Evolutionary conservation across 2,113 vertebrate species (phyloP).

Genomic region (Ceyx cyanopectus): DNA sequence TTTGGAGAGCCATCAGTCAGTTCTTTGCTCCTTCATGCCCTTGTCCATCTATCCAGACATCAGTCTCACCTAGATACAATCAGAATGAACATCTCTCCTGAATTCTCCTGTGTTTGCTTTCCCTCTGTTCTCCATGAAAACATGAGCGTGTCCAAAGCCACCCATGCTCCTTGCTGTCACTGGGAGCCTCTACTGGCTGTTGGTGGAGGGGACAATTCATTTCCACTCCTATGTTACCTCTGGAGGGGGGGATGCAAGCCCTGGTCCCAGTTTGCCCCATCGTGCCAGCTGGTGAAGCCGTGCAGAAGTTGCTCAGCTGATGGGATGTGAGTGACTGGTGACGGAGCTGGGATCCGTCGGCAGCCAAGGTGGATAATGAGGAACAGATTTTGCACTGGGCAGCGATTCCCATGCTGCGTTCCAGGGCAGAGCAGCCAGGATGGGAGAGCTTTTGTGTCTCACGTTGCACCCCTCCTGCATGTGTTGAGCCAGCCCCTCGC

Average conservation of each 20-base stretch:
- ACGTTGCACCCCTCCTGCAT: background rate
- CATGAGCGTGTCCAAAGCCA: background rate
- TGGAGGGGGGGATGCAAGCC: background rate
- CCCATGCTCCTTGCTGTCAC: background rate
- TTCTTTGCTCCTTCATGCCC: background rate
- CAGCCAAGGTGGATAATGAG: slow-evolving; percentile 25
- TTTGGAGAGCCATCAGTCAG: background rate
- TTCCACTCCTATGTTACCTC: background rate
- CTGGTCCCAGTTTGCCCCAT: accelerated
- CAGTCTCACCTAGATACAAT: accelerated
- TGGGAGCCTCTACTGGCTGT: background rate
- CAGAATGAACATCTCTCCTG: background rate
- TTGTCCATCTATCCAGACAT: background rate
- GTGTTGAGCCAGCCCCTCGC: background rate
- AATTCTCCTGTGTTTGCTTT: background rate
- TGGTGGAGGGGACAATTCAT: background rate
- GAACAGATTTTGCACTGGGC: slow-evolving; percentile 54
- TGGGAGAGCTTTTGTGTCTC: slow-evolving; percentile 1
- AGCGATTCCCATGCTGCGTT: slow-evolving; percentile 19
- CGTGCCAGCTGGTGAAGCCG: background rate
- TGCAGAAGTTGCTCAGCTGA: background rate
- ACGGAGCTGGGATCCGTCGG: background rate
- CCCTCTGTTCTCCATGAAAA: no score
- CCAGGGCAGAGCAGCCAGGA: slow-evolving; percentile 38
- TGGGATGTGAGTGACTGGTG: background rate